Evolutionary conservation across 2,797 vertebrate genomes (phyloP).

Genomic region (Tadarida brasiliensis): DNA sequence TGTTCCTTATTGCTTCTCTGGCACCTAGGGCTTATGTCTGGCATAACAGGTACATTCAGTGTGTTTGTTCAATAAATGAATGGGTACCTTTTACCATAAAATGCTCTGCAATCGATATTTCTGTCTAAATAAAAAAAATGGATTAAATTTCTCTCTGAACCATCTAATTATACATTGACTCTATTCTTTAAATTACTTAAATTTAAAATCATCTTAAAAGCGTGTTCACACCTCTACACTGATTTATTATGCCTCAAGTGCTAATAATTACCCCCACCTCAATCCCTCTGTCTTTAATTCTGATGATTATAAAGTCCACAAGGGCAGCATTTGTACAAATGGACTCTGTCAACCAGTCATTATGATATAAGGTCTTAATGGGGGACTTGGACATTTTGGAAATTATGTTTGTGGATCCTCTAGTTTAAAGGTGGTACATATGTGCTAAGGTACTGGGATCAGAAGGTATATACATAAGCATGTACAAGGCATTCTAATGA

Average conservation of each 20-base stretch:
- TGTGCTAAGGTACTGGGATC: background rate
- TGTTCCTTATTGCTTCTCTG: background rate
- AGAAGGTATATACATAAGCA: background rate
- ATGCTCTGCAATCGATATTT: background rate
- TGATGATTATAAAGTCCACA: background rate
- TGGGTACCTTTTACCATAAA: background rate
- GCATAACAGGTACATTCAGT: background rate
- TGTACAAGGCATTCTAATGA: background rate
- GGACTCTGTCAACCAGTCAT: background rate
- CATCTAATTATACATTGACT: background rate
- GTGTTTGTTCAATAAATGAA: background rate
- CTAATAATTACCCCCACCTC: conserved; percentile 8
- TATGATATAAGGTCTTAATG: background rate
- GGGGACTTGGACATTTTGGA: background rate
- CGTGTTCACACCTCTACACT: background rate
- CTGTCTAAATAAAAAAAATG: conserved; percentile 46
- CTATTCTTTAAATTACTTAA: background rate
- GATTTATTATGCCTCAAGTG: background rate
- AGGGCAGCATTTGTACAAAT: background rate
- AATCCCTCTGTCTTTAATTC: background rate
- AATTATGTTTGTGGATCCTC: background rate
- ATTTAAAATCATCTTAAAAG: conserved; percentile 58
- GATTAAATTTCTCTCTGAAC: background rate
- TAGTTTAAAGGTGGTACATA: background rate
- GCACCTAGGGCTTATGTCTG: background rate